Base-by-base conservation (phyloP, 1,140 invertebrate genomes). In the Liolophura sinensis region DNA sequence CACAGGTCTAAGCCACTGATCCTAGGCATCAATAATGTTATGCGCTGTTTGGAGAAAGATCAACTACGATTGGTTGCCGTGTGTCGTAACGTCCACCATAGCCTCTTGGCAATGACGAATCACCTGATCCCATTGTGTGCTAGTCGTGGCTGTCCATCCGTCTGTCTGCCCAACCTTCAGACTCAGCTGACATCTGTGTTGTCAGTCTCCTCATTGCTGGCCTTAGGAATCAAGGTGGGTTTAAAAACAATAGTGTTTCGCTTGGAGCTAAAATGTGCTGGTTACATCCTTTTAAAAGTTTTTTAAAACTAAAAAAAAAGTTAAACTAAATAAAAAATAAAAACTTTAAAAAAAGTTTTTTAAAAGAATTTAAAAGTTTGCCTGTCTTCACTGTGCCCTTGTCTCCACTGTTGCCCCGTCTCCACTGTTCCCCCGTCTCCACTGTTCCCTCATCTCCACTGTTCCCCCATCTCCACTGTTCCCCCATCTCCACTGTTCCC, bases 11-110 rank as follows among this genome's bases (percentile, higher is more conserved):
- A 73, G 54, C 31, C 31, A 40, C 55, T 77, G 15, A 66, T 67
- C 22, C 51, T 74, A 48, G 76, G 76, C 31, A 65, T 75, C n/a
- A 75, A 75, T 60, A 60, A 60, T 50, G 71, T 77, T 7, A 71
- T 69, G 15, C 72, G 65, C 63, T 55, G 64, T 6, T 55, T 78
- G 52, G 76, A 78, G 25, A 69, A 69, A 56, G 70, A 77, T 59
- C 16, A 62, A 0, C 57, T 78, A 24, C 31, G 52, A 51, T 65
- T 71, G 59, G 57, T 78, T 46, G 51, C 77, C 4, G 62, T 73
- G 1, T 69, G 69, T 62, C 58, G 65, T 18, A 56, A 62, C 12
- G 56, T 65, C 5, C 25, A 68, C 50, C 68, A 70, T 7, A n/a
- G 25, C 6, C 25, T 72, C 25, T 60, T 46, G 59, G 60, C 47